Evolutionary conservation across 2,797 vertebrate genomes (phyloP), one percentile per base, ranked within the genome.

Genomic region (Chelon labrosus): DNA sequence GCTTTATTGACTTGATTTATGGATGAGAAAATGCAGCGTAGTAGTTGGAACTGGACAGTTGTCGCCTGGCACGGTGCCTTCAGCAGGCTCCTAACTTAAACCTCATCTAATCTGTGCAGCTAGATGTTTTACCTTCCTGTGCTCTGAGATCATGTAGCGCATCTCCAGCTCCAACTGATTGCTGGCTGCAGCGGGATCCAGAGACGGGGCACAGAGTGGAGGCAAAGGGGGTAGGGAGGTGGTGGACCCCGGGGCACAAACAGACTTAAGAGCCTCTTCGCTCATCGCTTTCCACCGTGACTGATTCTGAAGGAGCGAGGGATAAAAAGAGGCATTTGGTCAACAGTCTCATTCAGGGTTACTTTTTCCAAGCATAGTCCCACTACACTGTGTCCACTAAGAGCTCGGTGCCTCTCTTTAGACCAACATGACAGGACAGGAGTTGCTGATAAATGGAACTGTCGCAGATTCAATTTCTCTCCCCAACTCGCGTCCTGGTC

Each of bases 261-360:
- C 96, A 0, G 98, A 98, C 87, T 94, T 95, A 82, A 99, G 92
- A 41, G 97, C 98, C 85, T 99, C 97, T 77, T 92, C 94, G 20
- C 97, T 99, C 98, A 99, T 99, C 10, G 96, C 94, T 85, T 99
- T 99, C 98, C 98, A 99, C 67, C 92, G 96, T 35, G 97, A 97
- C 79, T 94, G 96, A 86, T 99, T 91, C 83, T 92, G 62, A 7
- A 77, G 79, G 95, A 96, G 54, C 89, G 70, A 10, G 17, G 2
- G 7, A 17, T 0, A 13, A 14, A 37, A 8, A 44, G 31, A 20
- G 27, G 14, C 19, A 38, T 54, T 53, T 22, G 47, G 52, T 46
- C 14, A 31, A 38, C n/a, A 25, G 41, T 47, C 17, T 52, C 44
- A 22, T 39, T 39, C 10, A n/a, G 17, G 46, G 13, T 7, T 17